These are phyloP conservation scores for Trigoniulus corallinus DNA, from an alignment of 1,140 invertebrate genomes.

Conservation along the genomic window DNA sequence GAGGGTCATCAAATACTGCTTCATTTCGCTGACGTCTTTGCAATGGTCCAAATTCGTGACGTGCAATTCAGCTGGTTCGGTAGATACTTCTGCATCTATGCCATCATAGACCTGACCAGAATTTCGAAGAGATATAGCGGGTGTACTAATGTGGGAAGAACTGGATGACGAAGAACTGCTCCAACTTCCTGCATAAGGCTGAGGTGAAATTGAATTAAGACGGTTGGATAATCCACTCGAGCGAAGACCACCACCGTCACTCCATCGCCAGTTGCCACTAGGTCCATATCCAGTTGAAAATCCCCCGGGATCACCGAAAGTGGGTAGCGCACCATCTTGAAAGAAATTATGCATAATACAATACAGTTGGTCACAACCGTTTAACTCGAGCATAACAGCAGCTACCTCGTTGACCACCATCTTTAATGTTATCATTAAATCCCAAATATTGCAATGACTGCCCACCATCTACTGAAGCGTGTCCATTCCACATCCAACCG, in stretches of 20 bases:
- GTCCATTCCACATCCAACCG: too few relatives aligned
- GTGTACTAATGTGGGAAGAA: not conserved
- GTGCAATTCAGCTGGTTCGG: conserved; percentile 41
- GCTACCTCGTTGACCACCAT: too few relatives aligned
- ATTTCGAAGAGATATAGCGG: conserved; percentile 5
- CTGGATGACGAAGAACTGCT: not conserved
- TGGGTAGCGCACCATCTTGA: too few relatives aligned
- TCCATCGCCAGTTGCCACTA: not conserved
- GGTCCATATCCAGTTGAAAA: too few relatives aligned
- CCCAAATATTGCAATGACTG: too few relatives aligned
- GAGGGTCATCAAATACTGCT: conserved; percentile 40
- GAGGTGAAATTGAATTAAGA: not conserved
- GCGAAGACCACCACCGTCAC: not conserved
- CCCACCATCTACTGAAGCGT: too few relatives aligned
- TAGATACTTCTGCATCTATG: not conserved
- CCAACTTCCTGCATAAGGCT: not conserved
- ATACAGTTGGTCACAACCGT: too few relatives aligned
- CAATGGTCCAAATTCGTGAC: conserved; percentile 60
- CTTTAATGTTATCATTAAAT: too few relatives aligned
- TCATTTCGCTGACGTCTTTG: conserved; percentile 50
- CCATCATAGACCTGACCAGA: conserved; percentile 1
- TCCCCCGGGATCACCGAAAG: too few relatives aligned
- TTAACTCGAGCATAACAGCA: too few relatives aligned
- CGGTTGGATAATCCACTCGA: not conserved
- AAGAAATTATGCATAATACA: too few relatives aligned